A percentile compares a stretch with the other conserved stretches of the same genome.
Conservation (phyloP, 2,797 vertebrate species). For the Garrulus glandarius region DNA sequence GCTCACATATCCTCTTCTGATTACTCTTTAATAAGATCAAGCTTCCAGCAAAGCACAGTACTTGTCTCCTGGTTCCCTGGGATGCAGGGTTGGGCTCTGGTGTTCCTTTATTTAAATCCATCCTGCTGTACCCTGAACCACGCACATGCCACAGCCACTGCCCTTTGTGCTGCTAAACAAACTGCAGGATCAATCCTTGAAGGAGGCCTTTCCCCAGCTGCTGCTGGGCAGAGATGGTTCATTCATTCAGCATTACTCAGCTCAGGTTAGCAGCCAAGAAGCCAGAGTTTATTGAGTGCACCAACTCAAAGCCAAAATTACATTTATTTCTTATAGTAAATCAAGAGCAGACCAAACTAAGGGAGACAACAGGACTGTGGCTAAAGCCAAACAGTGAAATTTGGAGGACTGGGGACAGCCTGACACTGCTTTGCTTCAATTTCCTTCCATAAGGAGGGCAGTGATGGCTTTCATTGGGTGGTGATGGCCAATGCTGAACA, state of each 20-base stretch:
- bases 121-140: neutral
- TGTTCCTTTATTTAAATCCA: neutral
- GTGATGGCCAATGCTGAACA: neutral
- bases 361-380: neutral
- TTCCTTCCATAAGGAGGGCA: neutral
- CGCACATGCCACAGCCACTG: accelerated
- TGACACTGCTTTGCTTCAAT: neutral
- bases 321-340: neutral
- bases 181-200: neutral
- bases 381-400: neutral
- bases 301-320: neutral
- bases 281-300: neutral
- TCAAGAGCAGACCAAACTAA: neutral
- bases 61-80: neutral
- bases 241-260: neutral
- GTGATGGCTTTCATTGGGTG: neutral
- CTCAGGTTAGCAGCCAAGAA: neutral
- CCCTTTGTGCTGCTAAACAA: neutral
- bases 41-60: neutral
- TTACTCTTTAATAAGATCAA: conserved; percentile 24
- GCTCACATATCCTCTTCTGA: conserved; percentile 14
- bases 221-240: neutral
- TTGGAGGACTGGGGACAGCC: neutral
- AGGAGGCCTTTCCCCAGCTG: neutral
- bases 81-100: neutral